Evolutionary conservation across 2,888 invertebrate genomes (phyloP).

Genomic region (Geophilus truncorum): DNA sequence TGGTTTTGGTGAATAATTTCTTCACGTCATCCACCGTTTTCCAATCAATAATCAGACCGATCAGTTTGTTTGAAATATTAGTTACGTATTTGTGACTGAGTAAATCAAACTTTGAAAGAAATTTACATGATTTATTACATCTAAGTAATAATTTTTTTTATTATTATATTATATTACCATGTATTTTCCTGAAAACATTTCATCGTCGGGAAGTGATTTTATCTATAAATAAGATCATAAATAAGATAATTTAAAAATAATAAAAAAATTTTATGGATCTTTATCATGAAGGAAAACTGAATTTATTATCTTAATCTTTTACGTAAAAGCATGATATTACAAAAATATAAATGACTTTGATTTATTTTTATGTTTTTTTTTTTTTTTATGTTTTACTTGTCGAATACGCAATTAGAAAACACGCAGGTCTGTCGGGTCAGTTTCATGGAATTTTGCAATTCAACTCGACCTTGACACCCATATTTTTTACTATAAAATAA

Average conservation of each 20-base stretch:
- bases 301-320: background rate
- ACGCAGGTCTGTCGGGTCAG: background rate
- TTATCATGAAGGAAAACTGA: too few relatives aligned
- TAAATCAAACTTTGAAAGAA: constrained; percentile 42
- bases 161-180: constrained; percentile 42
- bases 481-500: too few relatives aligned
- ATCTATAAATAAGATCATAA: constrained; percentile 41
- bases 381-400: too few relatives aligned
- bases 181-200: constrained; percentile 47
- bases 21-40: constrained; percentile 46
- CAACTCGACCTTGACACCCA: background rate
- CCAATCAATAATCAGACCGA: constrained; percentile 45
- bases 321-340: background rate
- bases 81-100: constrained; percentile 41
- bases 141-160: constrained; percentile 15
- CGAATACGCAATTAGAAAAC: background rate
- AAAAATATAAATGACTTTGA: background rate
- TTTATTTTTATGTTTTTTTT: background rate
- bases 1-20: constrained; percentile 46
- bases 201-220: constrained; percentile 46
- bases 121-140: too few relatives aligned
- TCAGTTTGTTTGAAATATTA: constrained; percentile 39
- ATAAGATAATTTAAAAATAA: too few relatives aligned
- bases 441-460: background rate
- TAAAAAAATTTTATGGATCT: too few relatives aligned